Base-by-base conservation (phyloP, 2,888 invertebrate species). In the Atherix ibis region DNA sequence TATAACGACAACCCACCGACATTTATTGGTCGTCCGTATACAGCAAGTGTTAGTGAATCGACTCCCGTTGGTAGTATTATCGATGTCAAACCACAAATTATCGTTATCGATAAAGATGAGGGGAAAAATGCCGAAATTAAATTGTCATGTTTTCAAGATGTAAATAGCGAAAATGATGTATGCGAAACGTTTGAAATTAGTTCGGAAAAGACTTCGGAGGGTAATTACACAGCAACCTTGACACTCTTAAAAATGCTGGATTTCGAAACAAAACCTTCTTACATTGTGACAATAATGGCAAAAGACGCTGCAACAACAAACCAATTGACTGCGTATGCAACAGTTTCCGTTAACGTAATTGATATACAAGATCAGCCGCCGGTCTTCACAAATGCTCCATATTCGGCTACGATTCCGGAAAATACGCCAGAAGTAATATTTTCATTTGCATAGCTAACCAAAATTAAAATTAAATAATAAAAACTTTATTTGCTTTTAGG, bases 311-410 rank as follows among this genome's bases (percentile, higher is more conserved):
- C 76, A 2, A 51, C 58, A 32, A 71, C 70, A 29, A 68, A 68
- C 45, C 68, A 75, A 1, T 54, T 80, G 4, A 68, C 68, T 22
- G 73, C 81, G 0, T 61, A 70, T 12, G 81, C 84, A 0, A 77
- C 77, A 27, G 70, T 88, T 9, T 72, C 81, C 1, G 75, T 79
- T 1, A 73, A 77, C 26, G 70, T 88, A 5, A 62, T 73, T 38
- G 88, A 88, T 51, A 73, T 83, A 0, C 88, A 77, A 52, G 85
- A 88, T 56, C 83, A 83, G 47, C 77, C 81, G 5, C 87, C 87
- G 0, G 62, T 71, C n/a, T 85, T 88, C 48, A 53, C 76, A 1
- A 80, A 81, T 50, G 76, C 81, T 1, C 85, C 85, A 0, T 87
- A 80, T 49, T 80, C 80, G 4, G 76, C 76, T 2, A 75, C 76